Conservation (phyloP, 2,797 vertebrate genomes). For the Novumbra hubbsi region DNA sequence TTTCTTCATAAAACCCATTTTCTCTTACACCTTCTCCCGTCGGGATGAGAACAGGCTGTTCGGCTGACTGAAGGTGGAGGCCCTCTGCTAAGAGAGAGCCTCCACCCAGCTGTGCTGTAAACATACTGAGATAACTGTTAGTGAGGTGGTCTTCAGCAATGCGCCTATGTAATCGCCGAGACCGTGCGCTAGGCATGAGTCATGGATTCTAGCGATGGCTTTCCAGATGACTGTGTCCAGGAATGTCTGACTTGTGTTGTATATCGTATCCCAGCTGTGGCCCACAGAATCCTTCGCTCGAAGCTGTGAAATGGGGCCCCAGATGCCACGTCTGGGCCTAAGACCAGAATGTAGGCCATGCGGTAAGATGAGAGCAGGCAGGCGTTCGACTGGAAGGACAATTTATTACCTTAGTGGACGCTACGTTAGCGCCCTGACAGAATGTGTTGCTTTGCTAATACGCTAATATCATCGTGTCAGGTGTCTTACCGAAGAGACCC, state of each 20-base stretch:
- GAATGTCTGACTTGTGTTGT: constrained; percentile 3
- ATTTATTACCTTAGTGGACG: not conserved
- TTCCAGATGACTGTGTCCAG: not conserved
- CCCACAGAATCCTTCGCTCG: not conserved
- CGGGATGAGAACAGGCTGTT: constrained; percentile 7
- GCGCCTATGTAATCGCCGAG: not conserved
- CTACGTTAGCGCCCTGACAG: not conserved
- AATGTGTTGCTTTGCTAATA: not conserved
- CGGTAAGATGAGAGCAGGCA: not conserved
- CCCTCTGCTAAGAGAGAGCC: constrained; percentile 2
- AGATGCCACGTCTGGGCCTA: not conserved
- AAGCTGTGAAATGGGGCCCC: not conserved
- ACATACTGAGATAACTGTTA: not conserved
- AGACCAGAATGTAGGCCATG: too few species aligned
- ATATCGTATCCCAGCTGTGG: not conserved
- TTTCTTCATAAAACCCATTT: constrained; percentile 12
- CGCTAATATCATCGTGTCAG: not conserved
- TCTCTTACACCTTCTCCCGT: not conserved
- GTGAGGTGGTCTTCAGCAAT: not conserved
- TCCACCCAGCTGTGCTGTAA: not conserved
- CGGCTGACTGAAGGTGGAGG: constrained; percentile 24
- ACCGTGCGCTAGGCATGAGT: constrained; percentile 4
- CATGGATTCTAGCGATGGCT: constrained; percentile 11
- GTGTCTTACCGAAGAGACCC: not conserved
- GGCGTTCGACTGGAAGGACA: not conserved